Conservation (phyloP, 2,113 vertebrate species). For the Dicaeum eximium region DNA sequence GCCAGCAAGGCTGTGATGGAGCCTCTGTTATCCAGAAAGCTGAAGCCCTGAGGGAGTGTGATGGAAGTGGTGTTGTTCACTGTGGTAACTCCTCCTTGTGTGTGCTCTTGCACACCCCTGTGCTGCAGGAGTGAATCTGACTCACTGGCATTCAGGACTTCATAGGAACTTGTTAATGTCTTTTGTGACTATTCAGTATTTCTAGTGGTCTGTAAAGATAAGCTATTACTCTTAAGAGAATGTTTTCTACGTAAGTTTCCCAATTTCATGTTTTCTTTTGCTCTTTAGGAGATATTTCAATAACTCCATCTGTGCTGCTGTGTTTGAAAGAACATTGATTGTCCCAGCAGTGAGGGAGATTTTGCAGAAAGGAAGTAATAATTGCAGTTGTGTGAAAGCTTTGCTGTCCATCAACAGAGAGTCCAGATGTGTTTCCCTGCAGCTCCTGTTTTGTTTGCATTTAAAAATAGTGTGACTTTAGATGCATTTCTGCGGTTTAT, state of each 20-base stretch:
- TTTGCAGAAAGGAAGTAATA: not conserved
- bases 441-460: not conserved
- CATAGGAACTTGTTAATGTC: not conserved
- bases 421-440: not conserved
- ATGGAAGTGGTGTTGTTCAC: not conserved
- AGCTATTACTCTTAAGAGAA: not conserved
- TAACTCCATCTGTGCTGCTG: not conserved
- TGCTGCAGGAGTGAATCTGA: not conserved
- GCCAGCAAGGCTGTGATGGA: not conserved
- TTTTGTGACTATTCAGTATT: not conserved
- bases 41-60: not conserved
- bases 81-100: not conserved
- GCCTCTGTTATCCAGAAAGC: not conserved
- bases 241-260: not conserved
- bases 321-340: not conserved
- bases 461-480: not conserved
- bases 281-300: not conserved
- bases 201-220: not conserved
- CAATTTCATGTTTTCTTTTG: not conserved
- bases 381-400: not conserved
- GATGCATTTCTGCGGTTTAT: not conserved
- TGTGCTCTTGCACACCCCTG: not conserved
- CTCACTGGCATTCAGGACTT: not conserved
- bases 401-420: not conserved
- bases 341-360: not conserved